Percentiles rank a stretch among this genome's conserved stretches.
Conservation (phyloP, 2,113 vertebrate species). For the Salvelinus fontinalis region DNA sequence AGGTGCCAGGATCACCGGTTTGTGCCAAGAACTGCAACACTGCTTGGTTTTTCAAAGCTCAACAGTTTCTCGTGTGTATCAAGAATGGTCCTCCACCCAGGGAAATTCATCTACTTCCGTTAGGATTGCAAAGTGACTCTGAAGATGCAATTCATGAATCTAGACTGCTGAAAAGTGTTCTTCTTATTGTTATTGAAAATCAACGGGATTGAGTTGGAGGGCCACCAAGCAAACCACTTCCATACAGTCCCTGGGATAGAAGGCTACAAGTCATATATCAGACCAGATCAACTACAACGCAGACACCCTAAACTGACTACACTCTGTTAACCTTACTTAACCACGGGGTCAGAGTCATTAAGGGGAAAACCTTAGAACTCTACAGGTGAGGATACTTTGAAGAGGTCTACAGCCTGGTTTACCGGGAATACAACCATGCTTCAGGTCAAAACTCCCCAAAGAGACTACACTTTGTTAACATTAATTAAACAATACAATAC, state of each 20-base stretch:
- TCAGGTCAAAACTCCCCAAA: too few species aligned
- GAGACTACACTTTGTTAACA: too few species aligned
- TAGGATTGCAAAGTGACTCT: constrained; percentile 75
- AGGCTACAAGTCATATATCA: constrained; percentile 64
- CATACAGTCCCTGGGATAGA: constrained; percentile 47
- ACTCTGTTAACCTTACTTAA: constrained; percentile 70
- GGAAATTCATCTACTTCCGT: constrained; percentile 74
- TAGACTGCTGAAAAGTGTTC: constrained; percentile 70
- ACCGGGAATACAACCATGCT: too few species aligned
- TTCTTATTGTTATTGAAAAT: constrained; percentile 82
- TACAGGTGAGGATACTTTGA: too few species aligned
- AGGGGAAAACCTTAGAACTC: constrained; percentile 25
- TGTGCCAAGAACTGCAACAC: too few species aligned
- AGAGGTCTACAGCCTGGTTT: too few species aligned
- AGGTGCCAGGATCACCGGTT: too few species aligned
- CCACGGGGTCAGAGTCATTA: constrained; percentile 44
- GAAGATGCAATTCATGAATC: constrained; percentile 81
- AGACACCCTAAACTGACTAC: constrained; percentile 50
- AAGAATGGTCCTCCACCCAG: background rate
- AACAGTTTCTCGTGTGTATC: too few species aligned
- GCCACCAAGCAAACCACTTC: constrained; percentile 56
- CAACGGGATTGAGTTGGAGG: constrained; percentile 76
- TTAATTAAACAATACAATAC: too few species aligned
- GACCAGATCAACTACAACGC: constrained; percentile 59
- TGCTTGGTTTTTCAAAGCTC: too few species aligned